phyloP scores from a whole-genome alignment of 2,888 invertebrate species.

The Erpobdella octoculata region DNA sequence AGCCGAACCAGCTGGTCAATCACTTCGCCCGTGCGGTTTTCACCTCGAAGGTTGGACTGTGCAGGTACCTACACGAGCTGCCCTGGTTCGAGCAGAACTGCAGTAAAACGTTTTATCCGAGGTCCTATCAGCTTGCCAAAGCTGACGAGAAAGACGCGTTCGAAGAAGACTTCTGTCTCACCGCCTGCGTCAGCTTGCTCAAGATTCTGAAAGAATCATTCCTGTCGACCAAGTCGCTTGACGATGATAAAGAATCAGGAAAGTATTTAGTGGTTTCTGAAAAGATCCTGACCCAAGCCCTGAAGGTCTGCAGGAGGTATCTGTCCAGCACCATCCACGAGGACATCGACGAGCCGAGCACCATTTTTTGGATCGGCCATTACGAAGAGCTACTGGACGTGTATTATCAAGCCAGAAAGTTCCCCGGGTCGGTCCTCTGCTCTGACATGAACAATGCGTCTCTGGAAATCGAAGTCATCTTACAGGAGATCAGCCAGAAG shows the following conservation, averaged over 20 bases:
- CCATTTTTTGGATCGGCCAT: constrained; percentile 54
- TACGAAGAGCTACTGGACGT: constrained; percentile 76
- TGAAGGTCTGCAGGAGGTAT: constrained; percentile 61
- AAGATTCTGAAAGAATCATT: constrained; percentile 67
- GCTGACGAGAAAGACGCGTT: constrained; percentile 11
- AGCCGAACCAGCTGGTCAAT: constrained; percentile 65
- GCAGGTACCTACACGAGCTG: background rate
- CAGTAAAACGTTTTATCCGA: constrained; percentile 9
- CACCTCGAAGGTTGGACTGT: constrained; percentile 71
- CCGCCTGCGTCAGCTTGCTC: constrained; percentile 75
- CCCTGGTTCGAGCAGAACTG: background rate
- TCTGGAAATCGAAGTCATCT: constrained; percentile 23
- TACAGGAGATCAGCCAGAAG: constrained; percentile 57
- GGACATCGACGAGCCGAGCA: constrained; percentile 63
- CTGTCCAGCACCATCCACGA: constrained; percentile 61
- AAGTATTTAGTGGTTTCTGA: constrained; percentile 58
- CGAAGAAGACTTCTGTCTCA: constrained; percentile 68
- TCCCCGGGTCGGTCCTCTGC: background rate
- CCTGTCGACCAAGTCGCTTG: background rate
- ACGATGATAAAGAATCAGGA: constrained; percentile 39
- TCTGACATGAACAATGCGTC: background rate
- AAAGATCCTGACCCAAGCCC: constrained; percentile 52
- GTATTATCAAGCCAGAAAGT: constrained; percentile 59
- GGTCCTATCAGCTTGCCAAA: constrained; percentile 14
- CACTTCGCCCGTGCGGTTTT: constrained; percentile 75